Conservation (phyloP, 2,113 vertebrate genomes). For the Ciconia boyciana region DNA sequence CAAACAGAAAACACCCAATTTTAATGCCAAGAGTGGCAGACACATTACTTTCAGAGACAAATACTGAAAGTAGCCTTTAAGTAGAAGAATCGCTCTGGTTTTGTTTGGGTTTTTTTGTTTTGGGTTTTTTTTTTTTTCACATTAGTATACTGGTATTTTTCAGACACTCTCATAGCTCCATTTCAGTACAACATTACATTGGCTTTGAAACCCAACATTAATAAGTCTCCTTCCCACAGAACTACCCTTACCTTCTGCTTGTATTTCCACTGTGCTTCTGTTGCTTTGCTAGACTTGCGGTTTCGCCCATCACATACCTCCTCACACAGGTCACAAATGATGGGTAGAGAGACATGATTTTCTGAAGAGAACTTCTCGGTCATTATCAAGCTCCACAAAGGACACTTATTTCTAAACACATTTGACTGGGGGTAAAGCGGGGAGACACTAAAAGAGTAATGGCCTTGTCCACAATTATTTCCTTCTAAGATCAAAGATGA, state of each 20-base stretch:
- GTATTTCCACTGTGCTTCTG: accelerated
- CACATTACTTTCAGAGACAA: background rate
- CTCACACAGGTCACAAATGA: accelerated
- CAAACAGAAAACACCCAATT: background rate
- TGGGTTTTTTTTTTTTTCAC: background rate
- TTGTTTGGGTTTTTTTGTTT: too few relatives aligned
- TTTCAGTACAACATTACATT: background rate
- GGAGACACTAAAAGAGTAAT: background rate
- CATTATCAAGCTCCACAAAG: background rate
- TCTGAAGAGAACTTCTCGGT: background rate
- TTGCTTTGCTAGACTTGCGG: background rate
- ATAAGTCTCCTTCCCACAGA: background rate
- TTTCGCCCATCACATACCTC: accelerated
- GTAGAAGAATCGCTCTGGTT: background rate
- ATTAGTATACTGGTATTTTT: background rate
- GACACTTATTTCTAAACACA: background rate
- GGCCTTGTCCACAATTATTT: background rate
- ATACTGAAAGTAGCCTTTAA: background rate
- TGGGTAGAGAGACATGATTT: background rate
- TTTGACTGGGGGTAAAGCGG: background rate
- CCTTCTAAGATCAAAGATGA: background rate
- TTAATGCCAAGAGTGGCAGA: background rate
- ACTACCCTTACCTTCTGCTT: background rate
- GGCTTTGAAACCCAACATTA: background rate
- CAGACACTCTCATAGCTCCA: background rate